Percentiles rank a stretch among this genome's conserved stretches.
These are phyloP conservation scores for Hypolimnas misippus DNA, from an alignment of 2,888 invertebrate genomes.

Conservation along the genomic window DNA sequence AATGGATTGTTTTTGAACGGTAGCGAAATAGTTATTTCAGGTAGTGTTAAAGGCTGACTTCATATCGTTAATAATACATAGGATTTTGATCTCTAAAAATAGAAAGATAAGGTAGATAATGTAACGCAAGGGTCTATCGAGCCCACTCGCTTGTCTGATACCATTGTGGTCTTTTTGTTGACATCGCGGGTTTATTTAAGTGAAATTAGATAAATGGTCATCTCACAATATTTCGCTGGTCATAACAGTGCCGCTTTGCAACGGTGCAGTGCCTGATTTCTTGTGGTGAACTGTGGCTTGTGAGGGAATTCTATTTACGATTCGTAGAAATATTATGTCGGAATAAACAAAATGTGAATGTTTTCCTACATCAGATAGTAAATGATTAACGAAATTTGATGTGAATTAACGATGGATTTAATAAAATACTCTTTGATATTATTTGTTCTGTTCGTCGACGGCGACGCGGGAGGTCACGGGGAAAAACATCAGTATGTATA, in stretches of 20 bases:
- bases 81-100: constrained; percentile 55
- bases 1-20: constrained; percentile 70
- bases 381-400: constrained; percentile 2
- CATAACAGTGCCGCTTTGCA: constrained; percentile 56
- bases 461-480: constrained; percentile 72
- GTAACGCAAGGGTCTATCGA: constrained; percentile 40
- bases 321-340: constrained; percentile 45
- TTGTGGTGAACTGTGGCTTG: constrained; percentile 53
- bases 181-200: constrained; percentile 82
- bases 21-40: constrained; percentile 63
- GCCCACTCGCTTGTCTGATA: constrained; percentile 61
- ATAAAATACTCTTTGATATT: constrained; percentile 64
- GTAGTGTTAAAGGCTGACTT: constrained; percentile 37
- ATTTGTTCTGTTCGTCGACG: constrained; percentile 60
- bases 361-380: constrained; percentile 39
- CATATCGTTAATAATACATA: constrained; percentile 40
- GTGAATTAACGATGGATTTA: constrained; percentile 59
- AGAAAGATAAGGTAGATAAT: constrained; percentile 57
- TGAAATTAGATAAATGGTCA: constrained; percentile 84
- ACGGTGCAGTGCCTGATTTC: constrained; percentile 31
- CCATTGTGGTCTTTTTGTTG: constrained; percentile 75
- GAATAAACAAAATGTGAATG: constrained; percentile 68
- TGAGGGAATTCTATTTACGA: constrained; percentile 42
- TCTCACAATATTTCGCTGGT: constrained; percentile 73
- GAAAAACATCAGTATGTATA: constrained; percentile 73